Evolutionary conservation across 2,888 invertebrate genomes (phyloP).

Genomic region (Conus canariensis): DNA sequence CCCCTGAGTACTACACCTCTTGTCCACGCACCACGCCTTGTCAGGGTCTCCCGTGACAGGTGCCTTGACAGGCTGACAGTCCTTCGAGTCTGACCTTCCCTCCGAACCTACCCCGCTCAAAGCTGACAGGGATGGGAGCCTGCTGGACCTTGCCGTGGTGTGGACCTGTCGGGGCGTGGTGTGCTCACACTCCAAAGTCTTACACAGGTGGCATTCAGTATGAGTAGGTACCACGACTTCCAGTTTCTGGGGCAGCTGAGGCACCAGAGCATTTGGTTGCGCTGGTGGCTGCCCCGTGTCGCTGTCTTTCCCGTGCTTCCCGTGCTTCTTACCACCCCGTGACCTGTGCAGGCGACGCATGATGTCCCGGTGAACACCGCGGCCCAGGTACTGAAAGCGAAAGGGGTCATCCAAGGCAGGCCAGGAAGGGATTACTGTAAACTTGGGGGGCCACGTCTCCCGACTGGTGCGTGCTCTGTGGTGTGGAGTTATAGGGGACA

Average conservation of each 20-base stretch:
- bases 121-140: neutral
- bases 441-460: constrained; percentile 24
- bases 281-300: neutral
- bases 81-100: neutral
- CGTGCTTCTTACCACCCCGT: neutral
- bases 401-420: constrained; percentile 33
- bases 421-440: constrained; percentile 32
- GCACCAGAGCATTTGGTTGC: neutral
- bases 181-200: neutral
- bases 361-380: constrained; percentile 20
- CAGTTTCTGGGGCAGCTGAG: constrained; percentile 15
- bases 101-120: neutral
- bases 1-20: neutral
- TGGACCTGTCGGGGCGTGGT: neutral
- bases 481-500: constrained; percentile 1
- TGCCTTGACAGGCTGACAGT: neutral
- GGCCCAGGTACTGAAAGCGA: constrained; percentile 20
- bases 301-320: too few species aligned
- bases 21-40: neutral
- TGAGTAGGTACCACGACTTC: constrained; percentile 34
- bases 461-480: neutral
- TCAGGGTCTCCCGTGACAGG: neutral
- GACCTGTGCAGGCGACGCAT: constrained; percentile 27
- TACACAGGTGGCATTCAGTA: constrained; percentile 23
- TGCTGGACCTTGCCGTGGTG: neutral